phyloP scores from a whole-genome alignment of 2,797 vertebrate genomes.

The Xiphophorus birchmanni region DNA sequence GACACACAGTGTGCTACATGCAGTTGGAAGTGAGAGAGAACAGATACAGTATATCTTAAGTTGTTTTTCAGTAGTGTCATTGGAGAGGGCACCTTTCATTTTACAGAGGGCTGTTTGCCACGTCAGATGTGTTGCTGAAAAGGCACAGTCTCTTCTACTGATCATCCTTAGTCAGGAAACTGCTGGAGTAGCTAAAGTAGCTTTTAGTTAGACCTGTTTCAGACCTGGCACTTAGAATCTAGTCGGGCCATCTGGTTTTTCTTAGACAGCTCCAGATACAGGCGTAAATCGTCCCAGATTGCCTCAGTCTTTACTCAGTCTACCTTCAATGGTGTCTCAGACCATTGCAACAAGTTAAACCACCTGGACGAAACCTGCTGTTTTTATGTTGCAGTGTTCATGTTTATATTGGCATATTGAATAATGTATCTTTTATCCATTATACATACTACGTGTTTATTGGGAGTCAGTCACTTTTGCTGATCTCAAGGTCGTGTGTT shows the following conservation, averaged over 20 bases:
- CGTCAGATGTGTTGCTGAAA: background rate
- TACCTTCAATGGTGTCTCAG: background rate
- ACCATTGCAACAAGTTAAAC: background rate
- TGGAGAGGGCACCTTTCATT: background rate
- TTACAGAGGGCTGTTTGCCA: constrained; percentile 1
- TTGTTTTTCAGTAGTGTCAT: background rate
- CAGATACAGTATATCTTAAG: background rate
- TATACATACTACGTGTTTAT: background rate
- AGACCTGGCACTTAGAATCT: background rate
- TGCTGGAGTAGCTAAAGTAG: background rate
- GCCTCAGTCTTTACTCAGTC: background rate
- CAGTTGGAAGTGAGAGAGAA: background rate
- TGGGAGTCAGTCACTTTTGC: background rate
- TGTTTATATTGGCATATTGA: background rate
- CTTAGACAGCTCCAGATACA: background rate
- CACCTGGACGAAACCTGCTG: background rate
- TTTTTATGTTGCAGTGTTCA: background rate
- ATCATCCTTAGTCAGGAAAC: background rate
- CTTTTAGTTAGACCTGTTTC: background rate
- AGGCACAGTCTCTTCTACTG: background rate
- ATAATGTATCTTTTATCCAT: background rate
- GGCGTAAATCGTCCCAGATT: background rate
- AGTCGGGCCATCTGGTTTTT: background rate
- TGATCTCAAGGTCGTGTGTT: background rate
- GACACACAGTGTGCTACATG: background rate